Conservation (phyloP, 2,888 invertebrate genomes). For the Scelioninae gen. 2 region DNA sequence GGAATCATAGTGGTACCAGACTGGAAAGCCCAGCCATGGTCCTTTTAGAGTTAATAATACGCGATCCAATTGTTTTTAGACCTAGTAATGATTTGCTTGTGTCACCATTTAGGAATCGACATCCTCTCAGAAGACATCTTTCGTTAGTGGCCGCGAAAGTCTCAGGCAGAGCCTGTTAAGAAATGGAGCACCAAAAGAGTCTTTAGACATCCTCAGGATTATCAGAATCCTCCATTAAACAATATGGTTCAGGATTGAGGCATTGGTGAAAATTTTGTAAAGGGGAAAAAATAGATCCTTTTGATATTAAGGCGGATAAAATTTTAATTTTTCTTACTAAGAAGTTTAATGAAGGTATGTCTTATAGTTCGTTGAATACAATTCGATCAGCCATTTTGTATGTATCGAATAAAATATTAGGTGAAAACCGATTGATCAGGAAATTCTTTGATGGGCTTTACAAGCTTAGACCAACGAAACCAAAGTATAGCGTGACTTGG, state of each 20-base stretch:
- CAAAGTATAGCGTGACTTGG: too few species aligned
- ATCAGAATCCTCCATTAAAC: constrained; percentile 21
- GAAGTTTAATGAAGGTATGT: constrained; percentile 25
- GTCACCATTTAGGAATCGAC: constrained; percentile 26
- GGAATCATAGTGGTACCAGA: constrained; percentile 67
- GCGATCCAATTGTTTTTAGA: constrained; percentile 12
- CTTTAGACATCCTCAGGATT: constrained; percentile 37
- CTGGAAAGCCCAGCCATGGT: constrained; percentile 53
- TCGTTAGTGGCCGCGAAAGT: too few species aligned
- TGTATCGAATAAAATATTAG: too few species aligned
- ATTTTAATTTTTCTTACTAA: constrained; percentile 14
- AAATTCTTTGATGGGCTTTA: too few species aligned
- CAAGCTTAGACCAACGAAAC: too few species aligned
- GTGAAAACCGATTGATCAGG: too few species aligned
- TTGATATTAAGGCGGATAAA: background rate
- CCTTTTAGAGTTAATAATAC: constrained; percentile 1
- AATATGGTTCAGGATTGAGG: constrained; percentile 40
- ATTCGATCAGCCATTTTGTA: too few species aligned
- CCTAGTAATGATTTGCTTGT: constrained; percentile 24
- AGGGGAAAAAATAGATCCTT: constrained; percentile 2
- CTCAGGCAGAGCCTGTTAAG: too few species aligned
- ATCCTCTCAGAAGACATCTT: background rate
- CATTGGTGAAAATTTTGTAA: constrained; percentile 29
- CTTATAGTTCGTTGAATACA: too few species aligned
- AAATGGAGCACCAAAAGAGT: background rate